A percentile compares a stretch with the other conserved stretches of the same genome.
These are phyloP conservation scores for Diarsia rubi DNA, from an alignment of 2,888 invertebrate genomes.

Conservation along the genomic window DNA sequence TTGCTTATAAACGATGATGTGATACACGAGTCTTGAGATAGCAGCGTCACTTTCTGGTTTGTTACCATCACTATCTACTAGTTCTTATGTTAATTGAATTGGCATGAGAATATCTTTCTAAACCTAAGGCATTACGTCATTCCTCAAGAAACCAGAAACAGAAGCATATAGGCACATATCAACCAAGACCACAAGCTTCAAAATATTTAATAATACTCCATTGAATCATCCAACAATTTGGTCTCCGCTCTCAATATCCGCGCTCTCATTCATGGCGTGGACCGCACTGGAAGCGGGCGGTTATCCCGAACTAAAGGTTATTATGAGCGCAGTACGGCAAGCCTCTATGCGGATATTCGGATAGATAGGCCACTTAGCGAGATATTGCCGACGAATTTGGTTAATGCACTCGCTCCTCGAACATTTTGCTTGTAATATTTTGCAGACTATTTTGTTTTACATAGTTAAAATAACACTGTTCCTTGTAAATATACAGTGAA, in stretches of 20 bases:
- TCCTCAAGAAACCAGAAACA: too few relatives aligned
- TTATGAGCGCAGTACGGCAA: slow-evolving; percentile 62
- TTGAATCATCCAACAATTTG: slow-evolving; percentile 32
- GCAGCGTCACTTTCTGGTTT: not conserved
- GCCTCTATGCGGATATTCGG: slow-evolving; percentile 69
- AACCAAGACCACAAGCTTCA: not conserved
- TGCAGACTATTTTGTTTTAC: slow-evolving; percentile 40
- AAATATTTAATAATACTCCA: not conserved
- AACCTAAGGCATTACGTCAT: not conserved
- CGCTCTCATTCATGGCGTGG: slow-evolving; percentile 49
- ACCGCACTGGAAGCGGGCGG: slow-evolving; percentile 46
- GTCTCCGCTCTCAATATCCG: slow-evolving; percentile 44
- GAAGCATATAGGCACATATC: too few relatives aligned
- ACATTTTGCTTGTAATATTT: slow-evolving; percentile 56
- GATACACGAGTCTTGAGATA: not conserved
- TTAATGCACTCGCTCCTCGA: slow-evolving; percentile 66
- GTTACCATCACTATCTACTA: not conserved
- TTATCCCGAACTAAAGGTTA: slow-evolving; percentile 66
- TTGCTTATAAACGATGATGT: not conserved
- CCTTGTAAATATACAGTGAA: not conserved
- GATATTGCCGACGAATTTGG: slow-evolving; percentile 68
- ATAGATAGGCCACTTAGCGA: slow-evolving; percentile 73
- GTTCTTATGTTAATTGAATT: not conserved
- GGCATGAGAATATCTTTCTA: not conserved
- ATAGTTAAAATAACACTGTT: slow-evolving; percentile 8